These are phyloP conservation scores for Vanacampus margaritifer DNA, from an alignment of 2,113 vertebrate species.

Conservation along the genomic window DNA sequence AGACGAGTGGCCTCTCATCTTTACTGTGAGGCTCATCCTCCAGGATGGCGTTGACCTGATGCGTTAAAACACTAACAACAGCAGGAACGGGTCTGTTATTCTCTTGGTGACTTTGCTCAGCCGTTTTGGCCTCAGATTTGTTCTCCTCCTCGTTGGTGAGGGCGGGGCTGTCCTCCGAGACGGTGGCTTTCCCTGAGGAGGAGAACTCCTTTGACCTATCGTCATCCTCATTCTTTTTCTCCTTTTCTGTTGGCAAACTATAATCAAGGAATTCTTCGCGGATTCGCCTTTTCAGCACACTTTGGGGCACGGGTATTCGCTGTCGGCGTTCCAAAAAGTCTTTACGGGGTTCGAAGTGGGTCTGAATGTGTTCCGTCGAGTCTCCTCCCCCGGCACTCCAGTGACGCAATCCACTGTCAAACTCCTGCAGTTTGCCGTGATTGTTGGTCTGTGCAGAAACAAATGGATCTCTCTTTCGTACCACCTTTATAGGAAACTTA, in stretches of 20 bases:
- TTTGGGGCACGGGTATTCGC: slow-evolving; percentile 63
- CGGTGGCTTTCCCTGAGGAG: slow-evolving; percentile 37
- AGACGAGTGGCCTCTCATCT: slow-evolving; percentile 91
- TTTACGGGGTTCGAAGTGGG: slow-evolving; percentile 90
- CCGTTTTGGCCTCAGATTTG: slow-evolving; percentile 20
- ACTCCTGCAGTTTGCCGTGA: slow-evolving; percentile 88
- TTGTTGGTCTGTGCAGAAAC: slow-evolving; percentile 83
- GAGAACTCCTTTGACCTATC: slow-evolving; percentile 46
- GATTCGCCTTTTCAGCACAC: slow-evolving; percentile 66
- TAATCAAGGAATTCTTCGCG: slow-evolving; percentile 68
- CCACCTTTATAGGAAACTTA: slow-evolving; percentile 90
- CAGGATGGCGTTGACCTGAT: slow-evolving; percentile 81
- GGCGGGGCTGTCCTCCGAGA: neutral
- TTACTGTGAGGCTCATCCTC: slow-evolving; percentile 99
- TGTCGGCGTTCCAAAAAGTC: slow-evolving; percentile 77
- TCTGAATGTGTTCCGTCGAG: slow-evolving; percentile 97
- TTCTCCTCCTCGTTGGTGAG: slow-evolving; percentile 34
- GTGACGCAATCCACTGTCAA: slow-evolving; percentile 92
- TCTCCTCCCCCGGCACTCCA: slow-evolving; percentile 97
- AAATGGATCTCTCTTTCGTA: slow-evolving; percentile 90
- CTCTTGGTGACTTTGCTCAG: slow-evolving; percentile 65
- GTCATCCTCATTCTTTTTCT: slow-evolving; percentile 61
- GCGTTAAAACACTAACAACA: slow-evolving; percentile 64
- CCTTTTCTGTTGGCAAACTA: slow-evolving; percentile 54
- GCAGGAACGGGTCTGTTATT: slow-evolving; percentile 76